Evolutionary conservation across 2,797 vertebrate genomes (phyloP), one percentile per base, ranked within the genome.

Genomic region (Microctenopoma lineatum): DNA sequence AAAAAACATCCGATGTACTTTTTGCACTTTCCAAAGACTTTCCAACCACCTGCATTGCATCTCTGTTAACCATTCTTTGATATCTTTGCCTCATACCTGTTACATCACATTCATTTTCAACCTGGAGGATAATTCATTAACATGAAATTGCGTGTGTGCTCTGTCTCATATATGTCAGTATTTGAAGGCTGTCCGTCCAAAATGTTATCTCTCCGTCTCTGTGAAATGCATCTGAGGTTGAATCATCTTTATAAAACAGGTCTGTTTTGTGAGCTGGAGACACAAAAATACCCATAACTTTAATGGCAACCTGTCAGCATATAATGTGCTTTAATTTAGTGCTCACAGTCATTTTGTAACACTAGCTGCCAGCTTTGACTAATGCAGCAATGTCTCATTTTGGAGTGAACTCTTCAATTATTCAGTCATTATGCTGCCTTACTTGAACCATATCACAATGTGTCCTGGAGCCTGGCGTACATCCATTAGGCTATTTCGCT

Each of bases 401-500:
- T 50, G 51, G 44, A 66, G 73, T 52, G 29, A 86, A 83, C 73
- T 59, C 70, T 59, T 82, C 68, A 78, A 79, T 84, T 81, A 86
- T 77, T 83, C 62, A 75, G 69, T 66, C 60, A 72, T 84, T 78
- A 75, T 38, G 11, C 65, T 53, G 59, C 58, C 69, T 80, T 48
- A 56, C 62, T 70, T 68, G 57, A 84, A 66, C 67, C 47, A 21
- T 44, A 63, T 75, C 66, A 69, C 70, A 63, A 16, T 46, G 67
- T 46, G 50, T 80, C 70, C 71, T 54, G 27, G 27, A 69, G 59
- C 66, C 44, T 16, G 44, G 51, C 25, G 29, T 13, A 13, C 55
- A 55, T 86, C 82, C 84, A 87, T 89, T 84, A 86, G 68, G 26
- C 68, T 58, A 1, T 59, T 66, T 74, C 64, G 73, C 59, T 82